These are phyloP conservation scores for Campylorhamphus procurvoides DNA, from an alignment of 2,113 vertebrate species.

Conservation along the genomic window DNA sequence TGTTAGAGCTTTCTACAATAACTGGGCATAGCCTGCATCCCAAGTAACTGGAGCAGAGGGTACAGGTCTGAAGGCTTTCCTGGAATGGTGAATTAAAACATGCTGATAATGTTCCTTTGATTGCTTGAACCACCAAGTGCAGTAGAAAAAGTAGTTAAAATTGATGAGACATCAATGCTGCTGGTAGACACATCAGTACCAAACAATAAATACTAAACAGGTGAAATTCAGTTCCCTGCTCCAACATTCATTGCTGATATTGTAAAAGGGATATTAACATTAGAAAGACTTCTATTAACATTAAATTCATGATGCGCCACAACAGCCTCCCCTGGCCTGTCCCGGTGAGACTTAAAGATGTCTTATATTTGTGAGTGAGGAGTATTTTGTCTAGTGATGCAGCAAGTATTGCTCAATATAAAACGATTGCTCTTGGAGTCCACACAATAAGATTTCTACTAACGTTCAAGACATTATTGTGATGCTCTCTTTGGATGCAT, in stretches of 20 bases:
- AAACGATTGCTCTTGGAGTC: background rate
- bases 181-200: background rate
- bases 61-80: background rate
- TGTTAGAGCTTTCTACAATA: conserved; percentile 44
- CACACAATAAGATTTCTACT: background rate
- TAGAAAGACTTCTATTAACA: background rate
- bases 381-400: background rate
- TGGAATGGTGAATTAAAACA: conserved; percentile 22
- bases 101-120: background rate
- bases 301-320: background rate
- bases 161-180: background rate
- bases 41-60: conserved; percentile 15
- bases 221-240: background rate
- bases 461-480: background rate
- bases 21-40: background rate
- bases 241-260: background rate
- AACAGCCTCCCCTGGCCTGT: background rate
- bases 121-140: background rate
- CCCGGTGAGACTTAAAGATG: background rate
- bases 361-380: background rate
- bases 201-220: background rate
- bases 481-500: background rate
- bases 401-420: background rate
- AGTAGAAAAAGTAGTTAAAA: background rate
- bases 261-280: background rate